These are phyloP conservation scores for Ectemnius cavifrons DNA, from an alignment of 2,888 invertebrate species.

Conservation along the genomic window DNA sequence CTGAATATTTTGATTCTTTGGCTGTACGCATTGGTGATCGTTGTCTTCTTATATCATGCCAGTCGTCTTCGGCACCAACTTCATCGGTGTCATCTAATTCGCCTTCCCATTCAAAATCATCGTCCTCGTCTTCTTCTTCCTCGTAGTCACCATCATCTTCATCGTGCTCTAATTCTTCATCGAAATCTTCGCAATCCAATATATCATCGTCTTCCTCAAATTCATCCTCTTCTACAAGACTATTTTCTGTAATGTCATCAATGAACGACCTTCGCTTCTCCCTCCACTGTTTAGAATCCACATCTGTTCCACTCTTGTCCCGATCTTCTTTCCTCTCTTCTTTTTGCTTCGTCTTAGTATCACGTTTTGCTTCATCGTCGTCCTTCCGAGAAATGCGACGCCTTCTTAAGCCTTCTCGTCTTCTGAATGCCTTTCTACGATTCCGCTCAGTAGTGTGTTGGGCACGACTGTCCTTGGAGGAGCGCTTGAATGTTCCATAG, in stretches of 20 bases:
- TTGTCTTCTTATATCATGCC: not conserved
- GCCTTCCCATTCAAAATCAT: not conserved
- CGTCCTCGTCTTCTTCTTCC: constrained; percentile 10
- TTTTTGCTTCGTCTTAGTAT: constrained; percentile 66
- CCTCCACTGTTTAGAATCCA: constrained; percentile 72
- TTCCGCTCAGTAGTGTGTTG: not conserved
- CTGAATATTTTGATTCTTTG: not conserved
- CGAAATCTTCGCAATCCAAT: not conserved
- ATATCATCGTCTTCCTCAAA: constrained; percentile 14
- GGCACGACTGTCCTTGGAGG: constrained; percentile 68
- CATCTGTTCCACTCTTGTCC: not conserved
- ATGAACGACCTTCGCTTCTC: constrained; percentile 71
- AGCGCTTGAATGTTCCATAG: constrained; percentile 66
- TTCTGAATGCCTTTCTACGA: constrained; percentile 50
- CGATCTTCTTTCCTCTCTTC: constrained; percentile 1
- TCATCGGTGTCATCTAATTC: not conserved
- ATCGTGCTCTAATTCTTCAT: not conserved
- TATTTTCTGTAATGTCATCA: constrained; percentile 64
- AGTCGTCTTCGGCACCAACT: not conserved
- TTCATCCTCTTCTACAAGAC: constrained; percentile 18
- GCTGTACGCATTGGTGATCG: not conserved
- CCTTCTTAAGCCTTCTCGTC: constrained; percentile 15
- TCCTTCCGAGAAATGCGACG: constrained; percentile 41
- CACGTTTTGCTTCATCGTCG: constrained; percentile 76
- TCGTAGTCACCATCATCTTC: constrained; percentile 1